Conservation (phyloP, 1,140 invertebrate species). For the Conopomorpha cramerella region DNA sequence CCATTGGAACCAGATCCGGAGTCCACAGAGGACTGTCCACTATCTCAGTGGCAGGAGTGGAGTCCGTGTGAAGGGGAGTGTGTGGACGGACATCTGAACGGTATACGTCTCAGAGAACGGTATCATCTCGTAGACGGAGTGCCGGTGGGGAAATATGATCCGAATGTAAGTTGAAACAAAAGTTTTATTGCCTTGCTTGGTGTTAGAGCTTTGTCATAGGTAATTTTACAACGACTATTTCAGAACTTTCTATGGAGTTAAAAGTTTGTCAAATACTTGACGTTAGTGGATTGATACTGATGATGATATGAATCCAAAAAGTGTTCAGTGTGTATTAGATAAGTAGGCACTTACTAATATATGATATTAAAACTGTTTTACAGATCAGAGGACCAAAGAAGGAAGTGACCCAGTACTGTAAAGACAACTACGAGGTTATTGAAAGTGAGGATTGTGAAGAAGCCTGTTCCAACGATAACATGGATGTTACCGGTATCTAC, state of each 20-base stretch:
- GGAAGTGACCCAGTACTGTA: constrained; percentile 23
- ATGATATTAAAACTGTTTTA: neutral
- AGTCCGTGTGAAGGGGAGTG: constrained; percentile 33
- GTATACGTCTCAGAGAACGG: neutral
- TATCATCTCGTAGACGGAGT: neutral
- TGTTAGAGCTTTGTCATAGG: too few relatives aligned
- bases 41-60: constrained; percentile 35
- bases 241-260: too few relatives aligned
- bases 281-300: too few relatives aligned
- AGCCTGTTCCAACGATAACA: constrained; percentile 13
- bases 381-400: constrained; percentile 7
- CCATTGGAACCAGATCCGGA: constrained; percentile 27
- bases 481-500: constrained; percentile 8
- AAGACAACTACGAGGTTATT: constrained; percentile 19
- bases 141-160: constrained; percentile 17
- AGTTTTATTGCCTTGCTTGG: neutral
- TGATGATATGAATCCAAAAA: neutral
- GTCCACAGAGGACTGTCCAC: constrained; percentile 28
- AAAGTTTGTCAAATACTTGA: too few relatives aligned
- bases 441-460: constrained; percentile 22
- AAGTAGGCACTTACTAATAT: neutral
- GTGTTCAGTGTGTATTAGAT: neutral
- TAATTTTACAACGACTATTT: too few relatives aligned
- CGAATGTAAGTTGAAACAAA: constrained; percentile 12
- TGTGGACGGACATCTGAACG: neutral